A percentile compares a stretch with the other conserved stretches of the same genome.
These are phyloP conservation scores for Stramonita haemastoma DNA, from an alignment of 2,888 invertebrate species.

Conservation along the genomic window DNA sequence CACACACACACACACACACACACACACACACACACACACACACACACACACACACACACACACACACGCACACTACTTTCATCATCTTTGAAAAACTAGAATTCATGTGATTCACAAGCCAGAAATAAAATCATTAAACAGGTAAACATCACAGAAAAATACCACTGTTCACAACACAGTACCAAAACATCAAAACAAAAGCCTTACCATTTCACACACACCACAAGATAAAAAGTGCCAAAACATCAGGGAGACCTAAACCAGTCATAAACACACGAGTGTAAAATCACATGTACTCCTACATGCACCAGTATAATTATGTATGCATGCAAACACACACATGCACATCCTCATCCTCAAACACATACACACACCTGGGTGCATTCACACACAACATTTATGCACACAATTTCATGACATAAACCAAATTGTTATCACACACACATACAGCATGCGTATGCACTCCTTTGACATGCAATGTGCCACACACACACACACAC, in stretches of 20 bases:
- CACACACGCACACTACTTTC: background rate
- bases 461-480: background rate
- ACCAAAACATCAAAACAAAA: background rate
- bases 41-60: background rate
- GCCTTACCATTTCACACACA: background rate
- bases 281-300: background rate
- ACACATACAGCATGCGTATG: background rate
- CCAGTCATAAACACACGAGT: background rate
- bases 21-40: background rate
- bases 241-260: background rate
- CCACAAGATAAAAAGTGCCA: background rate
- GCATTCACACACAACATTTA: too few relatives aligned
- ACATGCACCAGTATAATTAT: background rate
- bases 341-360: too few relatives aligned
- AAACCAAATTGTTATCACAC: too few relatives aligned
- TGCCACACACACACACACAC: background rate
- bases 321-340: background rate
- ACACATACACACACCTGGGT: background rate
- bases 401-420: too few relatives aligned
- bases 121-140: background rate
- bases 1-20: background rate
- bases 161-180: background rate
- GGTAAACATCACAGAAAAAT: background rate
- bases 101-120: background rate
- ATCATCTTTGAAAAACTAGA: background rate